Percentiles rank a stretch among this genome's conserved stretches.
Evolutionary conservation across 2,888 invertebrate genomes (phyloP).

Genomic region (Dioctria linearis): DNA sequence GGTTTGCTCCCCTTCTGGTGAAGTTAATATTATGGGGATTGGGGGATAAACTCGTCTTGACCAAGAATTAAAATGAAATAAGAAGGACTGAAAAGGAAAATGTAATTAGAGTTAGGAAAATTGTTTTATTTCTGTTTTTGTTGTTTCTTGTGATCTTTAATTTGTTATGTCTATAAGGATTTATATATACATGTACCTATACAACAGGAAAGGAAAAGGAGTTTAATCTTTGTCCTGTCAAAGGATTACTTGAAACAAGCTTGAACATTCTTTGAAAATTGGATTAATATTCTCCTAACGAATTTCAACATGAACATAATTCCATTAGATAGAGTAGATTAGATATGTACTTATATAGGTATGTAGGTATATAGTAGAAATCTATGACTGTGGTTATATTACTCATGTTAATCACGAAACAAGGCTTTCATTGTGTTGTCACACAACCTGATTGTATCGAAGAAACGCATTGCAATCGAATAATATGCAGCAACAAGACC

Average conservation of each 20-base stretch:
- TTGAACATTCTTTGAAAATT: too few relatives aligned
- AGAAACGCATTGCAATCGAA: not conserved
- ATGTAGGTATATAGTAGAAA: not conserved
- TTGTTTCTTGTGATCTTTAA: slow-evolving; percentile 58
- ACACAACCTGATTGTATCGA: not conserved
- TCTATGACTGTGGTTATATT: not conserved
- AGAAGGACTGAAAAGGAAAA: slow-evolving; percentile 57
- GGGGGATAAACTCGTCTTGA: slow-evolving; percentile 2
- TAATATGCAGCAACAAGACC: too few relatives aligned
- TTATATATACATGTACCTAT: too few relatives aligned
- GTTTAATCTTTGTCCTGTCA: too few relatives aligned
- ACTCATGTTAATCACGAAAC: not conserved
- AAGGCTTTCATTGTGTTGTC: not conserved
- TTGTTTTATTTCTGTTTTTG: slow-evolving; percentile 61
- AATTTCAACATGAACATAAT: too few relatives aligned
- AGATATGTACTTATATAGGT: too few relatives aligned
- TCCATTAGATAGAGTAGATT: too few relatives aligned
- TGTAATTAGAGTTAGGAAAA: slow-evolving; percentile 62
- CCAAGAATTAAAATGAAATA: slow-evolving; percentile 44
- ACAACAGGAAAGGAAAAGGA: too few relatives aligned
- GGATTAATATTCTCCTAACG: too few relatives aligned
- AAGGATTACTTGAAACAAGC: too few relatives aligned
- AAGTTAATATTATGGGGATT: not conserved
- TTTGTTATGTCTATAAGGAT: not conserved
- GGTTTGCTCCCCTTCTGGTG: slow-evolving; percentile 12